These are phyloP conservation scores for Monochamus saltuarius DNA, from an alignment of 1,140 invertebrate species.

Conservation along the genomic window DNA sequence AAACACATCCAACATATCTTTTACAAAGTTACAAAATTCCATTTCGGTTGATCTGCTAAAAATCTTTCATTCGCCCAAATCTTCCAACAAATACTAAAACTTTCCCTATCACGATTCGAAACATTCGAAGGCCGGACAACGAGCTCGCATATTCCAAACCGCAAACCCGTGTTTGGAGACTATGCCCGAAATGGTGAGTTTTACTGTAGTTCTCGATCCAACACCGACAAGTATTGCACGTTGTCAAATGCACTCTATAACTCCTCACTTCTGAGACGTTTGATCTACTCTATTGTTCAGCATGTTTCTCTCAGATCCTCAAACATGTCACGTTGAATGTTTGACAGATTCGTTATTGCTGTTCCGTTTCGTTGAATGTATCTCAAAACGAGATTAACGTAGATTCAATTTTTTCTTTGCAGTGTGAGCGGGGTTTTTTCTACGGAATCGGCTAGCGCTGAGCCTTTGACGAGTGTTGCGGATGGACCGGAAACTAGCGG, in stretches of 20 bases:
- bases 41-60: not conserved
- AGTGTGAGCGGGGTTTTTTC: conserved; percentile 46
- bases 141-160: conserved; percentile 26
- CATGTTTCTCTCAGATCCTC: not conserved
- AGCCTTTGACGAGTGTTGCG: conserved; percentile 44
- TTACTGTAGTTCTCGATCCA: conserved; percentile 11
- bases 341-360: too few relatives aligned
- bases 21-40: not conserved
- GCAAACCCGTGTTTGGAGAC: conserved; percentile 27
- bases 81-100: not conserved
- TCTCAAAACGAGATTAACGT: not conserved
- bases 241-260: not conserved
- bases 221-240: not conserved
- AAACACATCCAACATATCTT: conserved; percentile 1
- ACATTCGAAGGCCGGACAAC: conserved; percentile 26
- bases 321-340: not conserved
- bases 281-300: conserved; percentile 1
- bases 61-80: too few relatives aligned
- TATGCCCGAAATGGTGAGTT: conserved; percentile 29
- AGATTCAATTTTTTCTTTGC: conserved; percentile 17
- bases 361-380: too few relatives aligned
- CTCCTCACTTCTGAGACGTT: conserved; percentile 15
- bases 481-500: conserved; percentile 46
- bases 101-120: not conserved
- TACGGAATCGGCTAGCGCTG: conserved; percentile 48